These are phyloP conservation scores for Rhinolophus ferrumequinum DNA, from an alignment of 2,113 vertebrate genomes.

Conservation along the genomic window DNA sequence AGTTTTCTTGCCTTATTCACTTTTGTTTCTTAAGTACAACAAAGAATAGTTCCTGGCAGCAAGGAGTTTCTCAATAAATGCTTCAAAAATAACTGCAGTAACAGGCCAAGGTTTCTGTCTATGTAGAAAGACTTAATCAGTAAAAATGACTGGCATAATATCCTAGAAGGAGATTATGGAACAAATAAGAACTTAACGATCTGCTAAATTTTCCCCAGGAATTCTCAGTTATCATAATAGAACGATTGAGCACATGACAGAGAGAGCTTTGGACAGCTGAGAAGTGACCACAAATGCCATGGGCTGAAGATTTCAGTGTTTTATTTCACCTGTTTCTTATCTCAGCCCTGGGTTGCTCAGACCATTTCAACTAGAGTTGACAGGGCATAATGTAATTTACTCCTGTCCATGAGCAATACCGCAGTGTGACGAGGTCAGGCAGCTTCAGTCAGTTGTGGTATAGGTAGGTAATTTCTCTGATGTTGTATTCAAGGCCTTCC, in stretches of 20 bases:
- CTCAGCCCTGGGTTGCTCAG: background rate
- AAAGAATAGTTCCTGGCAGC: background rate
- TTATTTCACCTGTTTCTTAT: constrained; percentile 16
- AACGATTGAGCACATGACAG: background rate
- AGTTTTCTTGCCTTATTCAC: background rate
- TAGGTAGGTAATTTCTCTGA: background rate
- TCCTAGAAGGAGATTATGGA: background rate
- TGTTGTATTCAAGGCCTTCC: background rate
- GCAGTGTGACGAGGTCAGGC: background rate
- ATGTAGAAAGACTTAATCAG: background rate
- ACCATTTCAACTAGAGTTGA: background rate
- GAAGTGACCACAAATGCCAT: background rate
- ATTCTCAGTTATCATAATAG: background rate
- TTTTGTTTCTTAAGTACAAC: constrained; percentile 27
- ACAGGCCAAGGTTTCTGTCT: background rate
- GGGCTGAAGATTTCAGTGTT: background rate
- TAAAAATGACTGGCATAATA: background rate
- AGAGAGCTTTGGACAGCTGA: background rate
- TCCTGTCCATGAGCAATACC: background rate
- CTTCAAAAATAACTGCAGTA: background rate
- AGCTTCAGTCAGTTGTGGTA: background rate
- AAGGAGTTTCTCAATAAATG: background rate
- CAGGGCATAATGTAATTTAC: background rate
- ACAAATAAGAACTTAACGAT: background rate
- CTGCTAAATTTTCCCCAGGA: background rate